phyloP scores from a whole-genome alignment of 2,888 invertebrate genomes.

The Nebria salina region DNA sequence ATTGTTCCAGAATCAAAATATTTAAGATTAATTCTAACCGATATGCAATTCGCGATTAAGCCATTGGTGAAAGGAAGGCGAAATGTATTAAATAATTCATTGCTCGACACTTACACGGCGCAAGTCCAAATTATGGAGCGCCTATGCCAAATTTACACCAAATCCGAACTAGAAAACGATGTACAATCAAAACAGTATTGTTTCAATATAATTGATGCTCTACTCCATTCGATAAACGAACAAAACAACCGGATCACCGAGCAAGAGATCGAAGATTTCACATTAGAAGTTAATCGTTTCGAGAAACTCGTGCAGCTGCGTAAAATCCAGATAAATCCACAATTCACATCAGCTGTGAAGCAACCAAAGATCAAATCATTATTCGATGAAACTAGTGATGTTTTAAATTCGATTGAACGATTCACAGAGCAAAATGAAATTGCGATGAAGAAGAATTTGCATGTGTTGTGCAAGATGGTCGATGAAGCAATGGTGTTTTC shows the following conservation, averaged over 20 bases:
- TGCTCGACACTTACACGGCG: slow-evolving; percentile 47
- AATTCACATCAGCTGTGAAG: slow-evolving; percentile 28
- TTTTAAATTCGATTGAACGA: slow-evolving; percentile 47
- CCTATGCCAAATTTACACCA: slow-evolving; percentile 48
- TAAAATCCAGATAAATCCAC: slow-evolving; percentile 45
- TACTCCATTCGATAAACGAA: slow-evolving; percentile 49
- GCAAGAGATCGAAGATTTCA: slow-evolving; percentile 57
- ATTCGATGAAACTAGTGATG: slow-evolving; percentile 29
- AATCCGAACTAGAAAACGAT: slow-evolving; percentile 22
- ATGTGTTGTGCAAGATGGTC: slow-evolving; percentile 48
- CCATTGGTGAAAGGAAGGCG: slow-evolving; percentile 46
- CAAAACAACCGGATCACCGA: slow-evolving; percentile 53
- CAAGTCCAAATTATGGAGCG: slow-evolving; percentile 52
- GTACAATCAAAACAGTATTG: slow-evolving; percentile 4
- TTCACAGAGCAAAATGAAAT: slow-evolving; percentile 49
- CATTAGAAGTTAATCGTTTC: slow-evolving; percentile 55
- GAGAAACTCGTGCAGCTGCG: slow-evolving; percentile 53
- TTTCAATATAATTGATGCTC: slow-evolving; percentile 49
- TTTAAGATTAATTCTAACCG: slow-evolving; percentile 13
- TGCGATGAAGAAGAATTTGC: slow-evolving; percentile 38
- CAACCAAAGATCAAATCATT: slow-evolving; percentile 14
- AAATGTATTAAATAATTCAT: slow-evolving; percentile 49
- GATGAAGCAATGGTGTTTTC: slow-evolving; percentile 54
- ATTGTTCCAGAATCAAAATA: slow-evolving; percentile 27
- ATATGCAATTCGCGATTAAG: slow-evolving; percentile 40